Conservation (phyloP, 2,113 vertebrate species). For the Calypte anna region DNA sequence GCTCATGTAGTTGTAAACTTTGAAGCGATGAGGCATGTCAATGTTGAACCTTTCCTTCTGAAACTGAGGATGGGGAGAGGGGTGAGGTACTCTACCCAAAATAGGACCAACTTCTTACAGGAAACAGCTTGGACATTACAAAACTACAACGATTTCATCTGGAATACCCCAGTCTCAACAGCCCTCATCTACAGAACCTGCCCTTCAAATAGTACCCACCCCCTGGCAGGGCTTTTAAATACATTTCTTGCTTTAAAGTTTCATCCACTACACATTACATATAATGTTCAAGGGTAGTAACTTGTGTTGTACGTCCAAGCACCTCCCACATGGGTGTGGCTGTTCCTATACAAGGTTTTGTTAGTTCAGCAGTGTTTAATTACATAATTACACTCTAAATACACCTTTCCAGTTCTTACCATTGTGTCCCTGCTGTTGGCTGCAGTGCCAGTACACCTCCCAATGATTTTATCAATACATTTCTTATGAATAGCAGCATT, state of each 20-base stretch:
- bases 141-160: not conserved
- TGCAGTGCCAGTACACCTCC: conserved; percentile 94
- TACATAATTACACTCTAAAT: not conserved
- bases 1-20: conserved; percentile 97
- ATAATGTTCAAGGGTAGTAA: not conserved
- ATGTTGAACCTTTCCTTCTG: conserved; percentile 99
- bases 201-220: not conserved
- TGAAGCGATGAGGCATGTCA: conserved; percentile 98
- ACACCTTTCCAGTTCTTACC: conserved; percentile 75
- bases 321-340: not conserved
- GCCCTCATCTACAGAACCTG: not conserved
- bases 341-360: not conserved
- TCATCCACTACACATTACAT: not conserved
- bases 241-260: not conserved
- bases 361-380: not conserved
- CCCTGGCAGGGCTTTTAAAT: not conserved
- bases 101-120: not conserved
- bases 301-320: not conserved
- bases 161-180: not conserved
- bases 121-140: not conserved
- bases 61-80: conserved; percentile 80
- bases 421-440: conserved; percentile 97
- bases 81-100: not conserved
- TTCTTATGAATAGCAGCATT: conserved; percentile 99
- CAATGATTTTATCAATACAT: conserved; percentile 98